Evolutionary conservation across 2,888 invertebrate species (phyloP).

Genomic region (Ectropis crepuscularia): DNA sequence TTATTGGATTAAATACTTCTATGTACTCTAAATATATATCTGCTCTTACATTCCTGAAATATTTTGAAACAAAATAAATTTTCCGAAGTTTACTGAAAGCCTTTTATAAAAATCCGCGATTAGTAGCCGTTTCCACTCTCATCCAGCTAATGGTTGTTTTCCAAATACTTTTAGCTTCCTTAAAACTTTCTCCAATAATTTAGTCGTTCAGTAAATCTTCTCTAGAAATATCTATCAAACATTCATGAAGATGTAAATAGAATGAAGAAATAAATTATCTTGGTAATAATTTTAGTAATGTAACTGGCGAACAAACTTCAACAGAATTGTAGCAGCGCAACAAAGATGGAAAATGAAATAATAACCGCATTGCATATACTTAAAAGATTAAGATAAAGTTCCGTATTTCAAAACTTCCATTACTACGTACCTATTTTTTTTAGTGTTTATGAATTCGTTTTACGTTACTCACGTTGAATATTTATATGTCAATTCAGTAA

Average conservation of each 20-base stretch:
- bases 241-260: constrained; percentile 9
- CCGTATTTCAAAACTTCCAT: too few relatives aligned
- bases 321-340: too few relatives aligned
- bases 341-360: too few relatives aligned
- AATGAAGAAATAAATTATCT: neutral
- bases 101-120: constrained; percentile 8
- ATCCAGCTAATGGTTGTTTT: constrained; percentile 22
- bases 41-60: neutral
- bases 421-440: too few relatives aligned
- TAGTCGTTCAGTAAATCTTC: constrained; percentile 21
- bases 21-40: neutral
- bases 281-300: too few relatives aligned
- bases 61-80: constrained; percentile 2
- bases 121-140: constrained; percentile 1
- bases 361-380: too few relatives aligned
- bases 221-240: constrained; percentile 23
- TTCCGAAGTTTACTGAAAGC: neutral
- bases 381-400: too few relatives aligned
- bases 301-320: too few relatives aligned
- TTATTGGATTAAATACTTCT: too few relatives aligned
- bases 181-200: constrained; percentile 24
- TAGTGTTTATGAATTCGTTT: too few relatives aligned
- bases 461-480: too few relatives aligned
- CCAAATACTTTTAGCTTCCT: constrained; percentile 2
- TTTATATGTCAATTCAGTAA: too few relatives aligned